Base-by-base conservation (phyloP, 2,113 vertebrate species). In the Actenoides lindsayi region DNA sequence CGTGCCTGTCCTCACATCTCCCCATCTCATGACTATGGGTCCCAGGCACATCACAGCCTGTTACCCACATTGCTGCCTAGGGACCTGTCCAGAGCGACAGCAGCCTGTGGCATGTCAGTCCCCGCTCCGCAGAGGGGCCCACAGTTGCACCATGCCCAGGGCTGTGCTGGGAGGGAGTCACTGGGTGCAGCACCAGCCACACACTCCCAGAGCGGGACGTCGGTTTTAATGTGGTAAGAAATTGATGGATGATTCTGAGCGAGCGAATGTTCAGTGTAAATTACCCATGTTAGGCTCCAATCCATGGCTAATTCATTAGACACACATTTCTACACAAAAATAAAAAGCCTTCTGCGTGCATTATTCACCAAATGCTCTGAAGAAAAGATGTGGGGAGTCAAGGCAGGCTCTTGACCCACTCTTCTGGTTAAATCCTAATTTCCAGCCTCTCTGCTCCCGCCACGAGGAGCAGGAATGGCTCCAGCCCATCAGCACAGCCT, bases 221-320 rank as follows among this genome's bases (percentile, higher is more conserved):
- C 51, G 23, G 37, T 65, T 93, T 91, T 95, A 95, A 95, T 89
- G 91, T 83, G 90, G 88, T 77, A 64, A 85, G 91, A 95, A 96
- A 85, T 51, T 95, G 97, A 96, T 93, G 96, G 96, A 96, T 92
- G 96, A 92, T 76, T 94, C 92, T 75, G 89, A 80, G 79, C 24
- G 13, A 91, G 94, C 0, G 13, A 92, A 78, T 83, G 95, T 94
- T 94, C 88, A 64, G 77, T 87, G 89, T 89, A 96, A 97, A 95
- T 96, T 96, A 94, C 94, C 95, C 96, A 54, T 92, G 96, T 95
- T 91, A 75, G 86, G 75, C 75, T 93, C 84, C 96, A 81, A 31
- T 83, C 96, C 81, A 9, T 93, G 86, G 83, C 88, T 94, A 92
- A 97, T 97, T 96, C 96, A 96, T 95, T 96, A 96, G 96, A 91